Conservation (phyloP, 2,888 invertebrate genomes). For the Thumatha senex region DNA sequence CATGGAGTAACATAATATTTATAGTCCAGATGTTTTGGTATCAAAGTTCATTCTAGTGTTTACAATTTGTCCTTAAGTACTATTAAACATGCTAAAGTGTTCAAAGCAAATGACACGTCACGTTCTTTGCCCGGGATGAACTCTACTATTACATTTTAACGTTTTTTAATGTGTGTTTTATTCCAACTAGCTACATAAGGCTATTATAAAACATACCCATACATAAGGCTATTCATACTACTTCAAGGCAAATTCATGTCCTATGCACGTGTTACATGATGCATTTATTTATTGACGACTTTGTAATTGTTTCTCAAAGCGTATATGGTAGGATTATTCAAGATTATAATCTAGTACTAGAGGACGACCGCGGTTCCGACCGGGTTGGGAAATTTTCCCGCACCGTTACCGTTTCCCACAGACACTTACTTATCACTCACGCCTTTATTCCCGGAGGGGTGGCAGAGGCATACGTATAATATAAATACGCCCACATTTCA, state of each 20-base stretch:
- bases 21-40: constrained; percentile 1
- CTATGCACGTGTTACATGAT: constrained; percentile 34
- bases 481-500: too few species aligned
- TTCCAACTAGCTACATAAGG: too few species aligned
- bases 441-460: too few species aligned
- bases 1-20: background rate
- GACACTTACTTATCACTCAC: too few species aligned
- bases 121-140: too few species aligned
- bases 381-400: too few species aligned
- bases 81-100: background rate
- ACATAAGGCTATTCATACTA: constrained; percentile 7
- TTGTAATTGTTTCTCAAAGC: constrained; percentile 23
- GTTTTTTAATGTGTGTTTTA: too few species aligned
- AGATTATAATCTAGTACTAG: constrained; percentile 20
- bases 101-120: background rate
- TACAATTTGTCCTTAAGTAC: background rate
- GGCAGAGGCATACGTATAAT: too few species aligned
- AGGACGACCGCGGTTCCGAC: too few species aligned
- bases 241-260: constrained; percentile 28
- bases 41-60: background rate
- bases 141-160: too few species aligned
- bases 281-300: constrained; percentile 30
- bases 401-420: too few species aligned
- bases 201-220: background rate
- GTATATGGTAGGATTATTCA: constrained; percentile 17